Evolutionary conservation across 2,888 invertebrate species (phyloP).

Genomic region (Arrhopalites spinosus): DNA sequence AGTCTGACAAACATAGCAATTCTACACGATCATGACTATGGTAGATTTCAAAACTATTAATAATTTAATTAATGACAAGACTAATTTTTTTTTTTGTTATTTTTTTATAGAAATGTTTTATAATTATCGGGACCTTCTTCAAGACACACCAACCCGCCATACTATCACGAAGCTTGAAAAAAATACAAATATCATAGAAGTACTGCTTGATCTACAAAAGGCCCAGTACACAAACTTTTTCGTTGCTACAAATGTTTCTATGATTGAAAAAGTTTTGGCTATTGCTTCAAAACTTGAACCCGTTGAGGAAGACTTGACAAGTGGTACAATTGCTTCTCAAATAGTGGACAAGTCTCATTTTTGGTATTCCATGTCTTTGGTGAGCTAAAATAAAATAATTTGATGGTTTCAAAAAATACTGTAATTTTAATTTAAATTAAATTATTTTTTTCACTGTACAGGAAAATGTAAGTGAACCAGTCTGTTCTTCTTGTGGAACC

Average conservation of each 20-base stretch:
- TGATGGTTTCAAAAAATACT: too few species aligned
- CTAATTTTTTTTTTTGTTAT: neutral
- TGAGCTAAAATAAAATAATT: too few species aligned
- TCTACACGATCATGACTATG: neutral
- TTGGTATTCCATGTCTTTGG: slow-evolving; percentile 6
- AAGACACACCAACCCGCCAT: slow-evolving; percentile 4
- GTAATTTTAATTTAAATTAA: neutral
- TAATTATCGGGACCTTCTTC: neutral
- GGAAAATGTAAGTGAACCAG: neutral
- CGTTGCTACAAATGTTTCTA: neutral
- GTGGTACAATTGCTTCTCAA: neutral
- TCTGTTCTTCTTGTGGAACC: too few species aligned
- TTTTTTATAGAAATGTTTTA: slow-evolving; percentile 8
- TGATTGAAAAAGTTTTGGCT: neutral
- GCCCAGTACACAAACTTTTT: neutral
- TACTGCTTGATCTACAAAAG: neutral
- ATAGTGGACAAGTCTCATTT: neutral
- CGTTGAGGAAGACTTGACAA: neutral
- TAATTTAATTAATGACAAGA: too few species aligned
- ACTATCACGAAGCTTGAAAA: neutral
- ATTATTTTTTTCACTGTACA: neutral
- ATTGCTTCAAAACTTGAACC: neutral
- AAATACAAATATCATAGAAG: too few species aligned
- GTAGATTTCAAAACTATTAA: neutral
- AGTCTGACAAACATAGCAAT: neutral